These are phyloP conservation scores for Lepus europaeus DNA, from an alignment of 2,113 vertebrate genomes.

Conservation along the genomic window DNA sequence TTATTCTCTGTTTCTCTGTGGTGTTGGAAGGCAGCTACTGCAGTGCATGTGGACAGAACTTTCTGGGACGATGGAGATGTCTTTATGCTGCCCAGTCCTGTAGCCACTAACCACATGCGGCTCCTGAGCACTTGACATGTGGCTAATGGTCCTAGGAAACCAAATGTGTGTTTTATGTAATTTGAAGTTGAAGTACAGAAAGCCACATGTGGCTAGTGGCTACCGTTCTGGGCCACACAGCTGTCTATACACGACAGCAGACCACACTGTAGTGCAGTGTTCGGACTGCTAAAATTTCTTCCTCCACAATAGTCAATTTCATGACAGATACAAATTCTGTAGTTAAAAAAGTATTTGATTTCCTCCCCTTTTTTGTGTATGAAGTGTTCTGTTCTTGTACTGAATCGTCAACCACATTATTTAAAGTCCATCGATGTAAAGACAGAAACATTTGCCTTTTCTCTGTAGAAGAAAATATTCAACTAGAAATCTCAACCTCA, in stretches of 20 bases:
- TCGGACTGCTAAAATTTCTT: neutral
- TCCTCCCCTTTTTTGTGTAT: neutral
- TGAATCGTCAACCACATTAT: neutral
- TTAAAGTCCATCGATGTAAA: neutral
- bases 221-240: conserved; percentile 41
- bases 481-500: neutral
- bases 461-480: neutral
- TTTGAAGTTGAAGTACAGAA: conserved; percentile 62
- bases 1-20: neutral
- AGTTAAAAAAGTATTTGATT: neutral
- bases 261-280: conserved; percentile 7
- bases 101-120: conserved; percentile 69
- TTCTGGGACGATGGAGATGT: neutral
- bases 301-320: conserved; percentile 18
- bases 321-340: neutral
- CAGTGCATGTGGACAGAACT: neutral
- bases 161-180: conserved; percentile 53
- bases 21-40: neutral
- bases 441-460: neutral
- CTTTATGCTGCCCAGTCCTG: neutral
- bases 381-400: neutral
- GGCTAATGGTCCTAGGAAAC: conserved; percentile 32
- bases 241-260: neutral
- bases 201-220: conserved; percentile 74
- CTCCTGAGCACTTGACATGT: conserved; percentile 62